Evolutionary conservation across 2,113 vertebrate species (phyloP), one percentile per base, ranked within the genome.

Genomic region (Campylorhamphus procurvoides): DNA sequence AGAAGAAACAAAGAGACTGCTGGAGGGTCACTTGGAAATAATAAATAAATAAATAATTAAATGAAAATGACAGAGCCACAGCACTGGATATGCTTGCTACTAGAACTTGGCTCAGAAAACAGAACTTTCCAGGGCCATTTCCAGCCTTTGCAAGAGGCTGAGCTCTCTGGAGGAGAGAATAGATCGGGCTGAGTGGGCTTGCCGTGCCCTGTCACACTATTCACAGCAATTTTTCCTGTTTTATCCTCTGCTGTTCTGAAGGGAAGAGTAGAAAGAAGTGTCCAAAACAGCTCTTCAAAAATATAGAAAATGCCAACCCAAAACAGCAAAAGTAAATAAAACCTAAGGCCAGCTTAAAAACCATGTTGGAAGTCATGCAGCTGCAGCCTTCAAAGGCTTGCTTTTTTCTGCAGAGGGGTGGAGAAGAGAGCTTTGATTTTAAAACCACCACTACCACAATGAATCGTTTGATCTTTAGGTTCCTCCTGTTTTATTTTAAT

Each of bases 401-500:
- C 0, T 89, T 93, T 84, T 92, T 96, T 95, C 78, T 83, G 75
- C 52, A 89, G 33, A 73, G 44, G 80, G 68, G 49, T 74, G 56
- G 74, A 64, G 77, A 78, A 49, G 20, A 84, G 66, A 63, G 84
- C 86, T 67, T 81, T 87, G 72, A 92, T 96, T 96, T 94, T 53
- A 96, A 92, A 67, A 97, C 37, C 87, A 89, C 62, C 66, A 77
- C 67, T 25, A 52, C 75, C 87, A 92, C 91, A 90, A 94, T 78
- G 40, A 69, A 81, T 89, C 39, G 94, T 96, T 97, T 96, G 93
- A 96, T 98, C 94, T 97, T 97, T 96, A 64, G 42, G 68, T 88
- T 92, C 84, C 83, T 92, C 78, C 84, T 85, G 82, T 66, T 97
- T 97, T 90, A 96, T 97, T 97, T 97, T 97, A 96, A 96, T 96